A percentile compares a stretch with the other conserved stretches of the same genome.
Conservation (phyloP, 2,113 vertebrate genomes). For the Hystrix brachyura region DNA sequence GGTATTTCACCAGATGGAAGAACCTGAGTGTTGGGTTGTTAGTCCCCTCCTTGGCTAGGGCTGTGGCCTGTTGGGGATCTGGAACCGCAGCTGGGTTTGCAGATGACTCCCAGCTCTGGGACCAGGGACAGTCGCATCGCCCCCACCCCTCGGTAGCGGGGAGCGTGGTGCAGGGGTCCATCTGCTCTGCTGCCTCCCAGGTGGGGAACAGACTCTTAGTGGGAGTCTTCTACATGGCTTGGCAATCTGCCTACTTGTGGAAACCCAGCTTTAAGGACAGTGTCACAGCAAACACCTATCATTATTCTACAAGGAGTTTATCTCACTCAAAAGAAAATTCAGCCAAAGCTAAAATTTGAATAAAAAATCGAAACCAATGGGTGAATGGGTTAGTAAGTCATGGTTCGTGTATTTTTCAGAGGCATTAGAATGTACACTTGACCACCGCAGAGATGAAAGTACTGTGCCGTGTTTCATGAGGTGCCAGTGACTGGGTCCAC, state of each 20-base stretch:
- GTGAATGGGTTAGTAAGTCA: not conserved
- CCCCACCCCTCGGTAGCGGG: not conserved
- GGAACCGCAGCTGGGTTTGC: slow-evolving; percentile 71
- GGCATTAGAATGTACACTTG: not conserved
- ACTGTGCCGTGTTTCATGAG: not conserved
- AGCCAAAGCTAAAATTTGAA: not conserved
- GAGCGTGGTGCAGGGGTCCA: not conserved
- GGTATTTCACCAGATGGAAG: not conserved
- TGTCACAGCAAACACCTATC: not conserved
- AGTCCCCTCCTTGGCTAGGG: slow-evolving; percentile 37
- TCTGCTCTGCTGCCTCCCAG: not conserved
- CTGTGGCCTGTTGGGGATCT: not conserved
- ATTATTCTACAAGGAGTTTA: not conserved
- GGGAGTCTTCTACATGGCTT: not conserved
- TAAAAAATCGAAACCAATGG: not conserved
- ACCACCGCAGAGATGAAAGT: not conserved
- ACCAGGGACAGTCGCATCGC: not conserved
- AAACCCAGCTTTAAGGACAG: not conserved
- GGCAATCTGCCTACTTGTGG: not conserved
- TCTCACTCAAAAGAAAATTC: not conserved
- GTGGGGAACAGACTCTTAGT: not conserved
- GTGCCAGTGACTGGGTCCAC: not conserved
- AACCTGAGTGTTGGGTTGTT: slow-evolving; percentile 54
- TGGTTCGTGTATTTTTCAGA: not conserved
- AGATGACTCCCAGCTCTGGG: slow-evolving; percentile 49